Percentiles rank a stretch among this genome's conserved stretches.
phyloP scores from a whole-genome alignment of 2,797 vertebrate species.

The Atherinosoma microstoma region DNA sequence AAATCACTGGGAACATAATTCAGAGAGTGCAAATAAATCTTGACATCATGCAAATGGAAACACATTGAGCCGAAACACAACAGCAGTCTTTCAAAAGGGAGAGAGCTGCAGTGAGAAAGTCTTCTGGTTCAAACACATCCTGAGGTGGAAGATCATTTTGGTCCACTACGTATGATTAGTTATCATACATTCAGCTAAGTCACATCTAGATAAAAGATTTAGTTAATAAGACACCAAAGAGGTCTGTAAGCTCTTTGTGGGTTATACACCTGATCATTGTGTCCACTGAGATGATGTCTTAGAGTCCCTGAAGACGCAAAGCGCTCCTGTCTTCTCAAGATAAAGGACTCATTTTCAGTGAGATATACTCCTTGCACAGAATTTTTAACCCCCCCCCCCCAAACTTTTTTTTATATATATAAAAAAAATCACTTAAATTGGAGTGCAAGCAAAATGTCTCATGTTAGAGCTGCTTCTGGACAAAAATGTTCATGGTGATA shows the following conservation, averaged over 20 bases:
- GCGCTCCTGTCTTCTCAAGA: slow-evolving; percentile 6
- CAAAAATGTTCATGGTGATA: slow-evolving; percentile 12
- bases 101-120: slow-evolving; percentile 36
- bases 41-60: slow-evolving; percentile 72
- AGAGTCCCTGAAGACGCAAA: slow-evolving; percentile 19
- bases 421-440: slow-evolving; percentile 4
- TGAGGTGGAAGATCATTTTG: slow-evolving; percentile 71
- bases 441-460: neutral
- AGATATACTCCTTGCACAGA: neutral
- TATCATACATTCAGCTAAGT: slow-evolving; percentile 67
- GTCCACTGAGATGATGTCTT: slow-evolving; percentile 33
- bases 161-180: slow-evolving; percentile 56
- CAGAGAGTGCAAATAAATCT: slow-evolving; percentile 48
- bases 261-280: slow-evolving; percentile 31
- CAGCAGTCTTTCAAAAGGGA: slow-evolving; percentile 26
- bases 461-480: neutral
- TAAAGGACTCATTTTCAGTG: slow-evolving; percentile 16
- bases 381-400: neutral
- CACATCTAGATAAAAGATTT: slow-evolving; percentile 76
- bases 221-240: slow-evolving; percentile 30
- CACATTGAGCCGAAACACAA: slow-evolving; percentile 28
- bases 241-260: slow-evolving; percentile 45
- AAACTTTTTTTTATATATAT: too few species aligned
- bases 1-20: slow-evolving; percentile 42
- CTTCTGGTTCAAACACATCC: slow-evolving; percentile 67